Conservation (phyloP, 2,113 vertebrate genomes). For the Heterotilapia buettikoferi region DNA sequence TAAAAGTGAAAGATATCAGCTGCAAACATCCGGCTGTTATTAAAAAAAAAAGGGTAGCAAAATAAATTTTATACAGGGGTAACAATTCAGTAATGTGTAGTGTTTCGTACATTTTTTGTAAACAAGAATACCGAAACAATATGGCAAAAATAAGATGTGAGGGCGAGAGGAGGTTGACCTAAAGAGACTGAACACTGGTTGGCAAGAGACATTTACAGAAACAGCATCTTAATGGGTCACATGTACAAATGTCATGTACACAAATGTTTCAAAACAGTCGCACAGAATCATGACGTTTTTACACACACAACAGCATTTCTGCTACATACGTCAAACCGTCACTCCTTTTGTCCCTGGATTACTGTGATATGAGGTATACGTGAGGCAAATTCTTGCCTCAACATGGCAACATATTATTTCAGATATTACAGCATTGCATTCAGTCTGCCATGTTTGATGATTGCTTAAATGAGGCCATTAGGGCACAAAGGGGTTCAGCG, state of each 20-base stretch:
- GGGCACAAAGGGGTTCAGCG: slow-evolving; percentile 15
- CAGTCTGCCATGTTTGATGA: slow-evolving; percentile 76
- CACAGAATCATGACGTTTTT: slow-evolving; percentile 28
- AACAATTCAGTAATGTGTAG: slow-evolving; percentile 58
- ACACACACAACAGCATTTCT: slow-evolving; percentile 55
- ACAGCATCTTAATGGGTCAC: background rate
- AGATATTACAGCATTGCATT: slow-evolving; percentile 54
- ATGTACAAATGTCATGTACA: slow-evolving; percentile 32
- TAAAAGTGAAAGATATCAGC: slow-evolving; percentile 53
- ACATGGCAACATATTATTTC: slow-evolving; percentile 15
- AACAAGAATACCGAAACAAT: slow-evolving; percentile 57
- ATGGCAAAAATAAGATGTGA: slow-evolving; percentile 29
- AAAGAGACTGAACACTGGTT: slow-evolving; percentile 55
- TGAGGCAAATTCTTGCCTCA: slow-evolving; percentile 42
- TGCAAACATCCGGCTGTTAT: slow-evolving; percentile 64
- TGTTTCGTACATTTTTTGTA: slow-evolving; percentile 72
- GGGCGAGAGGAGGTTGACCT: slow-evolving; percentile 1
- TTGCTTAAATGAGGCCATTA: slow-evolving; percentile 52
- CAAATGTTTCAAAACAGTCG: slow-evolving; percentile 29
- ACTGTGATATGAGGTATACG: slow-evolving; percentile 76
- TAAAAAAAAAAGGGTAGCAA: slow-evolving; percentile 12
- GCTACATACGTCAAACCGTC: slow-evolving; percentile 59
- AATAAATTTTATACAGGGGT: slow-evolving; percentile 44
- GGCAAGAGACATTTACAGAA: slow-evolving; percentile 48
- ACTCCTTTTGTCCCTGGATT: slow-evolving; percentile 63